Evolutionary conservation across 2,113 vertebrate species (phyloP), one percentile per base, ranked within the genome.

Genomic region (Ranitomeya variabilis): DNA sequence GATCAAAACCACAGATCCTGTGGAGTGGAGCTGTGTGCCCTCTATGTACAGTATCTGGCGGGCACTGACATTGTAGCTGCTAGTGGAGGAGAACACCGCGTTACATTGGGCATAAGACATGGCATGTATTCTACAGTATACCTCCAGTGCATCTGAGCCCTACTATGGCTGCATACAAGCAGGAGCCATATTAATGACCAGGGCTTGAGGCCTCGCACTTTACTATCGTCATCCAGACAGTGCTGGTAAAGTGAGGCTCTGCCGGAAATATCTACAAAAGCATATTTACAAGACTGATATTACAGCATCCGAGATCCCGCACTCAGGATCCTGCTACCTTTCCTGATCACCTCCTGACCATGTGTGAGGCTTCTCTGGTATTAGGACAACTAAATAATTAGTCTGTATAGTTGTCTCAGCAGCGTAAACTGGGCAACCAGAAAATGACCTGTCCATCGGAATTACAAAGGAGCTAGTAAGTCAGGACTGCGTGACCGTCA

Each of bases 351-450:
- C 64, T 69, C 62, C 45, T 83, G 37, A 67, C 81, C 81, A 23
- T 31, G 62, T 67, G 55, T 59, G 10, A 10, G 8, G 31, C 80
- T 83, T 83, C 51, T 69, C 62, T 45, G 23, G 19, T 51, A 83
- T 16, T 66, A 83, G 45, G n/a, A 21, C 45, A 69, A 69, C 26
- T 37, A 21, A 83, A 69, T 83, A 51, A 82, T 83, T 52, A 23
- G 45, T 45, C 78, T 13, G 13, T 14, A 69, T 52, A 23, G 62
- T 7, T 10, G 6, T n/a, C 21, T 83, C 62, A 67, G 80, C 80
- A 64, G 59, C 57, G 18, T 82, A 9, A 59, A 64, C 79, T 7
- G 18, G 55, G 31, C 59, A 69, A 54, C 21, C 81, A 83, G 81
- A 16, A 51, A 45, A 23, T 67, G 62, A 67, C 45, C 21, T 69